Evolutionary conservation across 2,888 invertebrate genomes (phyloP), one percentile per base, ranked within the genome.

Genomic region (Drosophila atroscutellata): DNA sequence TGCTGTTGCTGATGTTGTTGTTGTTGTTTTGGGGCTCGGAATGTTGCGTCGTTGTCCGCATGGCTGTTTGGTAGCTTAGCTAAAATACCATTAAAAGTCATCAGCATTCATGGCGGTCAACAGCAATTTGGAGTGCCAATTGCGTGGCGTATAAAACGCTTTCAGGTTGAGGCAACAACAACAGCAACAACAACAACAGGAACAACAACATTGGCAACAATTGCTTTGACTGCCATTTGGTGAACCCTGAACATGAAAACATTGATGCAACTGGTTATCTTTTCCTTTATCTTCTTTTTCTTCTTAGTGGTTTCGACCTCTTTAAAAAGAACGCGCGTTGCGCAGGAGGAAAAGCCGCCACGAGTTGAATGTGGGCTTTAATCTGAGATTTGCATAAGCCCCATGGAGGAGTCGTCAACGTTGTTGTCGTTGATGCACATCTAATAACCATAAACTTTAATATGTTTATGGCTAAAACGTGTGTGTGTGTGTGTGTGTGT

Each of bases 91-190:
- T 86, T 86, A 81, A 84, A 69, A 78, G 83, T 80, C 85, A 87
- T 90, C 90, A 90, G 86, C 87, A 90, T 87, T 83, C 87, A 90
- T 84, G 86, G 75, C 90, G 83, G 86, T 86, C 90, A 89, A 79
- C 89, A 75, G 61, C 80, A 71, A 82, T 86, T 86, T 70, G 73
- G 75, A 85, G 89, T 84, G 89, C 75, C 87, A 85, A 89, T 89
- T 89, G 89, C 72, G 60, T 58, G 70, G 62, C 64, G 51, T 57
- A 63, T 62, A 54, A 70, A 60, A 59, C 66, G 75, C 63, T 57
- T 67, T 75, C 52, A 66, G 75, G 56, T 78, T 65, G 70, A 47
- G 64, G 60, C 65, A 77, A 70, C 52, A 54, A 32, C 34, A 37
- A 47, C 66, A 26, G 0, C 26, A 3, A 26, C 5, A 32, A 20